These are phyloP conservation scores for Sternotherus odoratus DNA, from an alignment of 2,797 vertebrate species.

Conservation along the genomic window DNA sequence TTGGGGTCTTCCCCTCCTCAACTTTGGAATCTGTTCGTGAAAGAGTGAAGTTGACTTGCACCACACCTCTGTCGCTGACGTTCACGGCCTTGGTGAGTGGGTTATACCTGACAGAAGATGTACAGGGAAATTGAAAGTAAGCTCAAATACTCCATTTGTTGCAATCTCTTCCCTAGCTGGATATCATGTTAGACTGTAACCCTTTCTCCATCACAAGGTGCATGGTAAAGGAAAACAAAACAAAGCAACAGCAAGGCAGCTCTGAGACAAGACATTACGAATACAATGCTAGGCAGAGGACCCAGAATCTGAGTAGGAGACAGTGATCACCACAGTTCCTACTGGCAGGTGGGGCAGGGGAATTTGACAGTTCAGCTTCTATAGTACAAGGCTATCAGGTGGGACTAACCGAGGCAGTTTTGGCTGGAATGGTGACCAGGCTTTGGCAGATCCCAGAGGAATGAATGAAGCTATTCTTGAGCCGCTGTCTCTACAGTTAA, in stretches of 20 bases:
- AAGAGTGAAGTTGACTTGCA: constrained; percentile 92
- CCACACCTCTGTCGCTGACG: constrained; percentile 82
- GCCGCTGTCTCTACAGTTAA: not conserved
- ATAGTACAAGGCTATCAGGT: not conserved
- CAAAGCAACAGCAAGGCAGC: not conserved
- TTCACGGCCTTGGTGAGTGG: constrained; percentile 86
- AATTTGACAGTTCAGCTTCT: not conserved
- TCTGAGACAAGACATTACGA: not conserved
- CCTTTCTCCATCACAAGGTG: not conserved
- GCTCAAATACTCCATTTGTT: not conserved
- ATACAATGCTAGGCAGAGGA: not conserved
- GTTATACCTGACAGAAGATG: constrained; percentile 83
- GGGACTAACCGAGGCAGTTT: not conserved
- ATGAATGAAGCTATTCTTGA: not conserved
- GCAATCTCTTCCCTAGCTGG: not conserved
- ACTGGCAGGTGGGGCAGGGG: not conserved
- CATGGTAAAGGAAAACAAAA: not conserved
- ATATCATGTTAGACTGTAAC: not conserved
- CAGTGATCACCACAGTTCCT: not conserved
- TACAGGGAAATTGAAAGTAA: not conserved
- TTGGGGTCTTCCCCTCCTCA: constrained; percentile 72
- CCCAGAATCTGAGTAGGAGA: not conserved
- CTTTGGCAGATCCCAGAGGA: not conserved
- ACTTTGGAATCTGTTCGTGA: constrained; percentile 74
- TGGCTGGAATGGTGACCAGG: not conserved